Evolutionary conservation across 1,140 invertebrate species (phyloP).

Genomic region (Drosophila nikananu): DNA sequence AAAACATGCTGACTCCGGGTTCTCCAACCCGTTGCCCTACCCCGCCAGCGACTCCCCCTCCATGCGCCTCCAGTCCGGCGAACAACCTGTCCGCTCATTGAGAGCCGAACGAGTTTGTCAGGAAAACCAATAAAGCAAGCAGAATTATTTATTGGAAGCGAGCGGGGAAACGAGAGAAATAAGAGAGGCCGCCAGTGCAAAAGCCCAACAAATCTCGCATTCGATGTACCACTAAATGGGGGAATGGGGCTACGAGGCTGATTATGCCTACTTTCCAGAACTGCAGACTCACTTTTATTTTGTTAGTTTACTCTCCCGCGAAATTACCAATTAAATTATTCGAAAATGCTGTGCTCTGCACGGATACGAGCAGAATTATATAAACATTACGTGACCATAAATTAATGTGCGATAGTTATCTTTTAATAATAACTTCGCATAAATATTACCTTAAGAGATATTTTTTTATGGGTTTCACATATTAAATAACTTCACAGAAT

Average conservation of each 20-base stretch:
- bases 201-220: slow-evolving; percentile 55
- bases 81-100: slow-evolving; percentile 46
- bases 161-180: slow-evolving; percentile 20
- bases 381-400: slow-evolving; percentile 44
- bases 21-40: slow-evolving; percentile 19
- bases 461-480: background rate
- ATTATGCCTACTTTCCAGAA: slow-evolving; percentile 37
- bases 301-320: slow-evolving; percentile 25
- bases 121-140: slow-evolving; percentile 75
- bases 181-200: slow-evolving; percentile 19
- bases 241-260: slow-evolving; percentile 37
- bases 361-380: slow-evolving; percentile 33
- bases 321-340: slow-evolving; percentile 44
- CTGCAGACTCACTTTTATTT: slow-evolving; percentile 61
- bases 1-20: slow-evolving; percentile 57
- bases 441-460: too few species aligned
- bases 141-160: slow-evolving; percentile 74
- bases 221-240: slow-evolving; percentile 35
- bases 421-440: slow-evolving; percentile 12
- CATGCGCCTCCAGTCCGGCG: background rate
- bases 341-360: slow-evolving; percentile 23
- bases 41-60: background rate
- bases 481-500: slow-evolving; percentile 8
- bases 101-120: slow-evolving; percentile 74
- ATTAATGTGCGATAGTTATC: slow-evolving; percentile 25